A percentile compares a stretch with the other conserved stretches of the same genome.
phyloP scores from a whole-genome alignment of 2,113 vertebrate species.

The Synchiropus splendidus region DNA sequence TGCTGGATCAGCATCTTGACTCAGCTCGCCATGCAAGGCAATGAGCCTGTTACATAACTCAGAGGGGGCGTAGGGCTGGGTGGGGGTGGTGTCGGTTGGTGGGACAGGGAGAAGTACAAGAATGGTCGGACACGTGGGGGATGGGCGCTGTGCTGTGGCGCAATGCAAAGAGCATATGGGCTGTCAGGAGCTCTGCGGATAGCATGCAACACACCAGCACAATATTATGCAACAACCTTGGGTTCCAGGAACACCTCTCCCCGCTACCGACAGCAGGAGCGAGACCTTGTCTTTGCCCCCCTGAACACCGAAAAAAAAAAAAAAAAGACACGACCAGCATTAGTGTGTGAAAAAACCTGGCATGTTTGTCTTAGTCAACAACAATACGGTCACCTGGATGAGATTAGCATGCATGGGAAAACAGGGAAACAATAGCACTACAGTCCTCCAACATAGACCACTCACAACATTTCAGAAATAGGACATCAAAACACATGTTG shows the following conservation, averaged over 20 bases:
- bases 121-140: conserved; percentile 15
- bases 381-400: no score
- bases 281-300: not conserved
- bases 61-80: not conserved
- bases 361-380: no score
- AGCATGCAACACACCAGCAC: conserved; percentile 7
- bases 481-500: no score
- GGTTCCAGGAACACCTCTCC: not conserved
- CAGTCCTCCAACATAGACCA: no score
- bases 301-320: no score
- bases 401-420: no score
- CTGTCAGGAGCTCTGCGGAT: conserved; percentile 16
- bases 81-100: conserved; percentile 3
- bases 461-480: no score
- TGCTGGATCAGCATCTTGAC: conserved; percentile 35
- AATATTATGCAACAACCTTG: conserved; percentile 22
- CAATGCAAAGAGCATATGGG: conserved; percentile 30
- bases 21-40: conserved; percentile 12
- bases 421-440: no score
- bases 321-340: no score
- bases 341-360: no score
- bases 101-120: not conserved
- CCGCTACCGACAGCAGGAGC: not conserved
- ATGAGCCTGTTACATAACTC: conserved; percentile 34
- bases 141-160: conserved; percentile 21